Evolutionary conservation across 2,888 invertebrate species (phyloP).

Genomic region (Pristionchus exspectatus): DNA sequence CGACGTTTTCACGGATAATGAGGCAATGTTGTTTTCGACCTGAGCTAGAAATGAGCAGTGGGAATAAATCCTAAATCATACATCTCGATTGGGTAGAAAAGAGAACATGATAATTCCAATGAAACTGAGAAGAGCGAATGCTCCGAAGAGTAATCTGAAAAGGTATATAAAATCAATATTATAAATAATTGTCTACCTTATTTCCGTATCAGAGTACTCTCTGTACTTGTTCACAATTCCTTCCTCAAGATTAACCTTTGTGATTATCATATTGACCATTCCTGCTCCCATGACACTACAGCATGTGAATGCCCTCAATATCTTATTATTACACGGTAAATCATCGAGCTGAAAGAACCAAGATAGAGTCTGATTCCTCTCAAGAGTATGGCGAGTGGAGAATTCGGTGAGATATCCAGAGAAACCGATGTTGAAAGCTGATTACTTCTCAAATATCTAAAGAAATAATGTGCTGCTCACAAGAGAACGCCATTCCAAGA

Average conservation of each 20-base stretch:
- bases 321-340: background rate
- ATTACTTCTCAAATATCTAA: background rate
- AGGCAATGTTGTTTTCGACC: slow-evolving; percentile 31
- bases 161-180: background rate
- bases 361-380: slow-evolving; percentile 13
- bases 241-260: background rate
- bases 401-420: slow-evolving; percentile 32
- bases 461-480: background rate
- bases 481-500: slow-evolving; percentile 24
- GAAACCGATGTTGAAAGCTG: slow-evolving; percentile 32
- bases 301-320: slow-evolving; percentile 35
- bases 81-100: background rate
- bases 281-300: slow-evolving; percentile 10
- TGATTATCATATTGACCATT: slow-evolving; percentile 10
- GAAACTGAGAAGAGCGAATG: slow-evolving; percentile 2
- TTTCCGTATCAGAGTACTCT: slow-evolving; percentile 24
- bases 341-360: background rate
- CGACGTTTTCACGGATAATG: background rate
- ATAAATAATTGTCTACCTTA: background rate
- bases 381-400: slow-evolving; percentile 20
- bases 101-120: slow-evolving; percentile 25
- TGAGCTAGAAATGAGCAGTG: background rate
- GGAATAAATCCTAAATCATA: background rate
- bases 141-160: slow-evolving; percentile 28
- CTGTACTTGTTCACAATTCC: slow-evolving; percentile 31